Conservation (phyloP, 1,140 invertebrate genomes). For the Drosophila sp. region DNA sequence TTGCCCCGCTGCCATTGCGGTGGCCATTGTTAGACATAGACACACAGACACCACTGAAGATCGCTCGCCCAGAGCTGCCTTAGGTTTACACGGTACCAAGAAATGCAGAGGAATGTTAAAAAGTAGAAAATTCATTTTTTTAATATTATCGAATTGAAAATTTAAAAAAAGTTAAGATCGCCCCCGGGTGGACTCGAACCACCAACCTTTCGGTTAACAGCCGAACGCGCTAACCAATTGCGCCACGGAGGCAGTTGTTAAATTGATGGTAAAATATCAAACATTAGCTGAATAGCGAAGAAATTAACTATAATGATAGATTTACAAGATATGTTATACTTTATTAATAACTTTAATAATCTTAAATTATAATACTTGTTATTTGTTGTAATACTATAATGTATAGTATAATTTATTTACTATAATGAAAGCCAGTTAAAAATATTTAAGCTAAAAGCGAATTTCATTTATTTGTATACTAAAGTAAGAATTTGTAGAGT, state of each 20-base stretch:
- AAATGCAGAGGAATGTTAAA: background rate
- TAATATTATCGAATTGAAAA: no score
- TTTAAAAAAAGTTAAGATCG: conserved; percentile 58
- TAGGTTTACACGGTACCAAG: conserved; percentile 50
- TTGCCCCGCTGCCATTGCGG: conserved; percentile 52
- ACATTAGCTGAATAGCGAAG: background rate
- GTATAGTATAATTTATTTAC: no score
- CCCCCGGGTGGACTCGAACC: conserved; percentile 92
- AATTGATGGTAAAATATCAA: background rate
- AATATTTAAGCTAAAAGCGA: background rate
- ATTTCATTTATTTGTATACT: background rate
- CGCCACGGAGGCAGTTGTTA: conserved; percentile 89
- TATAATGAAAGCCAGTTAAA: no score
- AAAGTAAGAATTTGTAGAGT: no score
- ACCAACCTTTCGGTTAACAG: conserved; percentile 94
- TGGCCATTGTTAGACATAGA: conserved; percentile 79
- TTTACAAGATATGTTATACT: background rate
- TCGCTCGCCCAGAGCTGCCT: conserved; percentile 11
- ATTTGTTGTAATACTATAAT: no score
- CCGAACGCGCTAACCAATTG: conserved; percentile 92
- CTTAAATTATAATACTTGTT: no score
- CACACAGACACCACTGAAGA: conserved; percentile 58
- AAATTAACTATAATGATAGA: background rate
- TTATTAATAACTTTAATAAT: background rate
- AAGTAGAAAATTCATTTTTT: no score